These are phyloP conservation scores for Motacilla alba DNA, from an alignment of 2,113 vertebrate species.

Conservation along the genomic window DNA sequence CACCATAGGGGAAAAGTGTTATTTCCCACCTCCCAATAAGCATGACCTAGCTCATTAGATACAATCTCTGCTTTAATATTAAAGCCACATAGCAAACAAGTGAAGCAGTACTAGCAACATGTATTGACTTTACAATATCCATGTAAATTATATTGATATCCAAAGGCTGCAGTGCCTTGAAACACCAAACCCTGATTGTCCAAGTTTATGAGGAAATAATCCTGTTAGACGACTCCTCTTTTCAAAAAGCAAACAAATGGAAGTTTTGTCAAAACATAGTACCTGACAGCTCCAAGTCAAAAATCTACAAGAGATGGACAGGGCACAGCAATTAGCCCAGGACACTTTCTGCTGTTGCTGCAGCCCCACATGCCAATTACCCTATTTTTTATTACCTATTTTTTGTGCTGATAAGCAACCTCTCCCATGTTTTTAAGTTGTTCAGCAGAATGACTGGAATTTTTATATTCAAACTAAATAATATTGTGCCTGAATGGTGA, in stretches of 20 bases:
- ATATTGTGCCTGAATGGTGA: not conserved
- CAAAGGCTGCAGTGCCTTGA: not conserved
- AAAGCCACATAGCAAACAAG: slow-evolving; percentile 22
- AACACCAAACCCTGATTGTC: not conserved
- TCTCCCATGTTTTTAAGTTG: not conserved
- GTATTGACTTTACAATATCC: not conserved
- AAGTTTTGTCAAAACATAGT: not conserved
- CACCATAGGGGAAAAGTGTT: not conserved
- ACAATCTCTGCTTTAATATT: slow-evolving; percentile 8
- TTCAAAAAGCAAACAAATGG: not conserved
- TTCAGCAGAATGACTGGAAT: not conserved
- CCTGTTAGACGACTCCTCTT: not conserved
- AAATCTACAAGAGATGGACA: not conserved
- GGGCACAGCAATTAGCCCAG: not conserved
- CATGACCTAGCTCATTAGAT: slow-evolving; percentile 1
- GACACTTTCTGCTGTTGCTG: not conserved
- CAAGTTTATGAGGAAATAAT: not conserved
- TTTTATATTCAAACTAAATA: not conserved
- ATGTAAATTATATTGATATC: slow-evolving; percentile 8
- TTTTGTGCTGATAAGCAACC: not conserved
- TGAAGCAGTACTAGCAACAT: slow-evolving; percentile 5
- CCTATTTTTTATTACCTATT: not conserved
- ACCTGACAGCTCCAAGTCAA: not conserved
- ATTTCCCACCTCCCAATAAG: slow-evolving; percentile 9
- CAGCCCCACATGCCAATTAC: not conserved